Evolutionary conservation across 2,113 vertebrate species (phyloP), one percentile per base, ranked within the genome.

Genomic region (Periophthalmus modestus): DNA sequence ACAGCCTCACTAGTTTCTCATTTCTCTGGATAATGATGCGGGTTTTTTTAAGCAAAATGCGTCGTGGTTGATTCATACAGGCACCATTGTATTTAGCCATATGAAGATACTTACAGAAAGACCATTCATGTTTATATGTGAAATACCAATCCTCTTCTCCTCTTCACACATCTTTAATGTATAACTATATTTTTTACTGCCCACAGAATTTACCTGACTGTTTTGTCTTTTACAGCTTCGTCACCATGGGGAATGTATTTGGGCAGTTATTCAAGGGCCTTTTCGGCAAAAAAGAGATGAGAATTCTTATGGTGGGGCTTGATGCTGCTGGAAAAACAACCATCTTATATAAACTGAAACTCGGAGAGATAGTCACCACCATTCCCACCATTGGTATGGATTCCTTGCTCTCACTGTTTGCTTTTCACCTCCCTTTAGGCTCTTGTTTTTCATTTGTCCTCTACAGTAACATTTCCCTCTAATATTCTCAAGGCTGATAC

Each of bases 251-350:
- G 87, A 95, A 94, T 71, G 58, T 95, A 43, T 95, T 95, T 85
- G 83, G 89, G 46, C 93, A 75, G 79, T 82, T 95, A 74, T 94
- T 95, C 81, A 94, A 95, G 80, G 92, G 93, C 87, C 93, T 95
- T 0, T 95, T 96, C 74, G 94, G 94, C 72, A 96, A 95, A 86
- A 95, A 95, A 75, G 94, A 95, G 84, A 96, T 97, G 95, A 91
- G 95, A 72, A 96, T 96, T 87, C 94, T 97, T 19, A 95, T 96
- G 94, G 94, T 96, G 21, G 95, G 95, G 21, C 93, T 97, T 39
- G 95, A 96, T 78, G 94, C 94, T 68, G 95, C 94, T 52, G 95
- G 95, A 71, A 97, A 96, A 90, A 96, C 94, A 54, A 96, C 95
- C 75, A 95, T 97, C 85, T 90, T 95, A n/a, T 96, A 96, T 87